phyloP scores from a whole-genome alignment of 2,113 vertebrate genomes.

The Semnornis frantzii region DNA sequence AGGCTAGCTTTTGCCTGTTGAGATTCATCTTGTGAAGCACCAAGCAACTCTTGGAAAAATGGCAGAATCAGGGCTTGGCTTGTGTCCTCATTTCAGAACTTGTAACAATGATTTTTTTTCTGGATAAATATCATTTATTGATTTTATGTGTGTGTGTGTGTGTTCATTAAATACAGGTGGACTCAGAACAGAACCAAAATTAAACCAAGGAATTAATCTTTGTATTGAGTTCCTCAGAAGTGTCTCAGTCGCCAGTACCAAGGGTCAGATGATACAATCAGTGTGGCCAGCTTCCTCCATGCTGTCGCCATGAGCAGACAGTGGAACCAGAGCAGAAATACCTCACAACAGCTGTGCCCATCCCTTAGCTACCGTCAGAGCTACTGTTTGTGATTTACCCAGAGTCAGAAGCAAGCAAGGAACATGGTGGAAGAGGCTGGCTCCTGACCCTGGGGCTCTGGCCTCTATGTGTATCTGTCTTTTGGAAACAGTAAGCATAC shows the following conservation, averaged over 20 bases:
- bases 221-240: background rate
- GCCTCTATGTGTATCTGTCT: background rate
- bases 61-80: background rate
- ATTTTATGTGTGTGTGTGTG: background rate
- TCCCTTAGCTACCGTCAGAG: background rate
- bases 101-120: background rate
- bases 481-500: background rate
- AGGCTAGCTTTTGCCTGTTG: background rate
- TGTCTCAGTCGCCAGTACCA: background rate
- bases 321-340: background rate
- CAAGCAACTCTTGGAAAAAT: background rate
- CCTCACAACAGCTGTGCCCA: background rate
- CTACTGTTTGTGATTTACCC: accelerated
- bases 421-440: background rate
- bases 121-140: background rate
- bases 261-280: background rate
- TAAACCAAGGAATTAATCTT: background rate
- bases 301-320: background rate
- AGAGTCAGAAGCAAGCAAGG: background rate
- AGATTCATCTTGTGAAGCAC: background rate
- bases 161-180: background rate
- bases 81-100: background rate
- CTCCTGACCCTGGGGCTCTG: background rate
- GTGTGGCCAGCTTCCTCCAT: background rate
- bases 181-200: background rate